Evolutionary conservation across 2,113 vertebrate species (phyloP).

Genomic region (Ciconia maguari): DNA sequence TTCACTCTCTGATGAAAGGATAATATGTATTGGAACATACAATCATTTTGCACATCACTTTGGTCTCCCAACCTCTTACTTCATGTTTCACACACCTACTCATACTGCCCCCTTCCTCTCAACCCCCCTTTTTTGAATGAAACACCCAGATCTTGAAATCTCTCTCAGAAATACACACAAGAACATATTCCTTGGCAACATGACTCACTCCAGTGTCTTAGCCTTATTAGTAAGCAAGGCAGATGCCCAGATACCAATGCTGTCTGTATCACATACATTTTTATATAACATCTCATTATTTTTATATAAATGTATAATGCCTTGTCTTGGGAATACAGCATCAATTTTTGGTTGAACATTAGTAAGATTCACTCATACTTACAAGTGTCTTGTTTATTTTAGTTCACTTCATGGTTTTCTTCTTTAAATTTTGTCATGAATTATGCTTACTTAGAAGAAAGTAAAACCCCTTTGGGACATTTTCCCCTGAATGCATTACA

Average conservation of each 20-base stretch:
- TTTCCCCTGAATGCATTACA: constrained; percentile 10
- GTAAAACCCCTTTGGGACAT: constrained; percentile 9
- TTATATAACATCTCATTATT: constrained; percentile 49
- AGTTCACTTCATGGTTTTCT: not conserved
- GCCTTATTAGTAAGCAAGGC: constrained; percentile 56
- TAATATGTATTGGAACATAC: not conserved
- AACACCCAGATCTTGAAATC: not conserved
- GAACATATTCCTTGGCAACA: constrained; percentile 10
- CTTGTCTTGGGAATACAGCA: not conserved
- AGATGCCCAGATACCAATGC: not conserved
- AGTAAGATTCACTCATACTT: not conserved
- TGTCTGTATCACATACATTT: constrained; percentile 21
- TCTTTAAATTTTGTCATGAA: constrained; percentile 26
- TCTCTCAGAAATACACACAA: not conserved
- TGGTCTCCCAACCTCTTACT: not conserved
- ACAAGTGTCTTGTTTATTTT: constrained; percentile 28
- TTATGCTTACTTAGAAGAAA: constrained; percentile 37
- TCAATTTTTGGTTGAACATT: not conserved
- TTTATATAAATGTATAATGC: constrained; percentile 1
- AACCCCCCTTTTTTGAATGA: not conserved
- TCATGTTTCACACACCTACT: not conserved
- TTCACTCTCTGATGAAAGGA: not conserved
- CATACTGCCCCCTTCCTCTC: not conserved
- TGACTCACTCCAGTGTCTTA: constrained; percentile 4
- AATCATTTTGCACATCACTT: not conserved